These are phyloP conservation scores for Melanostigma gelatinosum DNA, from an alignment of 2,113 vertebrate genomes.

Conservation along the genomic window DNA sequence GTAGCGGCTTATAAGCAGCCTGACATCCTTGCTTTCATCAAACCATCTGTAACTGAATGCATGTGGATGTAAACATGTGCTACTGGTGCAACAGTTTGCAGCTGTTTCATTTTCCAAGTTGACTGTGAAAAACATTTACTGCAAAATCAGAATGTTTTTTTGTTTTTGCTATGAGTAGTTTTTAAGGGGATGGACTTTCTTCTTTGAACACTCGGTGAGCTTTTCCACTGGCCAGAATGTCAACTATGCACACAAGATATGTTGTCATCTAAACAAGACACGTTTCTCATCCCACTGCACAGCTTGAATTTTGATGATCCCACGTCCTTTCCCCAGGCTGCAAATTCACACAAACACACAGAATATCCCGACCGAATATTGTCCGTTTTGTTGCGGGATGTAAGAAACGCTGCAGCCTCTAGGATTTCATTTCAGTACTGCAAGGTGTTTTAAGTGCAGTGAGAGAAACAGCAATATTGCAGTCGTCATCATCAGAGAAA, in stretches of 20 bases:
- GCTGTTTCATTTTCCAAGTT: neutral
- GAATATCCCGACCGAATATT: neutral
- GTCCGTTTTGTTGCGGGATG: too few relatives aligned
- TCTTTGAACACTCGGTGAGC: neutral
- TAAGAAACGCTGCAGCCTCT: neutral
- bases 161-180: too few relatives aligned
- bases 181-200: neutral
- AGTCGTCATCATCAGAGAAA: neutral
- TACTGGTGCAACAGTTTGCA: neutral
- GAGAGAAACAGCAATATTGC: neutral
- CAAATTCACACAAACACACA: neutral
- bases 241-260: neutral
- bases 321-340: neutral
- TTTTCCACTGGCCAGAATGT: neutral
- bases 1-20: constrained; percentile 15
- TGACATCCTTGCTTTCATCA: constrained; percentile 13
- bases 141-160: neutral
- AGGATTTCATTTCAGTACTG: neutral
- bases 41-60: constrained; percentile 1
- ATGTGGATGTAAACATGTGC: neutral
- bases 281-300: neutral
- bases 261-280: neutral
- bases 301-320: neutral
- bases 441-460: neutral
- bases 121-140: neutral